phyloP scores from a whole-genome alignment of 1,140 invertebrate genomes.

The Euura saliciscinereae region DNA sequence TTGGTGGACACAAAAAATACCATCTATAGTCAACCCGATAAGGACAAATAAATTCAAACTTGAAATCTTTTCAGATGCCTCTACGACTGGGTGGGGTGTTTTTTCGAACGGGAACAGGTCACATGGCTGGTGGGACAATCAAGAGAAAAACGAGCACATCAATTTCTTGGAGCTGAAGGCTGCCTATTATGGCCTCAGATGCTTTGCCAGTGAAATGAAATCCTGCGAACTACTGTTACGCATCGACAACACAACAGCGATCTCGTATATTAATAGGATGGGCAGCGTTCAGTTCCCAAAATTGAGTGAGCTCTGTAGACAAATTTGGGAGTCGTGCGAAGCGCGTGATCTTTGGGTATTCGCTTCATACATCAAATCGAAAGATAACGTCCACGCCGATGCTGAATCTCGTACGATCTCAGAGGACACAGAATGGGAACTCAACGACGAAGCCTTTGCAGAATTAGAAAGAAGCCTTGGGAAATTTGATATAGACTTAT shows the following conservation, averaged over 20 bases:
- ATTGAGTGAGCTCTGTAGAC: too few relatives aligned
- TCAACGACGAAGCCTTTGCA: too few relatives aligned
- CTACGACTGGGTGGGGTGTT: neutral
- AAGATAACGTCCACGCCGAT: too few relatives aligned
- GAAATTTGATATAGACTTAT: slow-evolving; percentile 5
- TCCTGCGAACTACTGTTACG: slow-evolving; percentile 11
- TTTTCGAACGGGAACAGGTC: too few relatives aligned
- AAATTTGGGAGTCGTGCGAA: slow-evolving; percentile 13
- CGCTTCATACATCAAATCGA: too few relatives aligned
- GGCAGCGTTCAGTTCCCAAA: too few relatives aligned
- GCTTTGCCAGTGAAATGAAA: slow-evolving; percentile 18
- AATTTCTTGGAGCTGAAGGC: slow-evolving; percentile 21
- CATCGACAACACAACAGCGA: too few relatives aligned
- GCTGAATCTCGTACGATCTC: too few relatives aligned
- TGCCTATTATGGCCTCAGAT: slow-evolving; percentile 10
- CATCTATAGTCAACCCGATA: neutral
- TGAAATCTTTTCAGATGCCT: slow-evolving; percentile 21
- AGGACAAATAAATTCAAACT: neutral
- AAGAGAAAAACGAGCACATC: slow-evolving; percentile 17
- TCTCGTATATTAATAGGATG: too few relatives aligned
- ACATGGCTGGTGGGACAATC: slow-evolving; percentile 14
- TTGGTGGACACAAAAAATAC: neutral
- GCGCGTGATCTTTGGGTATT: neutral
- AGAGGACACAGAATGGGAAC: too few relatives aligned
- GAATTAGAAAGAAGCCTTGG: too few relatives aligned